Conservation (phyloP, 2,797 vertebrate species). For the Smutsia temminckii region DNA sequence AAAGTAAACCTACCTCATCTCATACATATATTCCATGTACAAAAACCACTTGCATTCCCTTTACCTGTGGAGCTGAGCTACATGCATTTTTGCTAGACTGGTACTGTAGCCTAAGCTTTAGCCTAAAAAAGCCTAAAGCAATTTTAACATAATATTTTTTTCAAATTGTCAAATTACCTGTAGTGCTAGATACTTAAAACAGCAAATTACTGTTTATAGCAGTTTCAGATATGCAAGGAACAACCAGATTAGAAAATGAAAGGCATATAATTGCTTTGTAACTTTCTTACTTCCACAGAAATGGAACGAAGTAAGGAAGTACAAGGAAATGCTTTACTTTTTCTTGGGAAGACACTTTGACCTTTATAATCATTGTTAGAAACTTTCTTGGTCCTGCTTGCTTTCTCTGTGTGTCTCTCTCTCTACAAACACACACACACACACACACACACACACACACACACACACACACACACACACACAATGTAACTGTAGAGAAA, state of each 20-base stretch:
- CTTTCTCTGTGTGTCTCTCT: background rate
- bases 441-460: background rate
- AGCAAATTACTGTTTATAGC: background rate
- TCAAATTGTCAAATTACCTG: background rate
- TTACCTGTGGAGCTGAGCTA: background rate
- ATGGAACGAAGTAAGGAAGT: background rate
- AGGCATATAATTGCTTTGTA: background rate
- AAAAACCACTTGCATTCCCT: background rate
- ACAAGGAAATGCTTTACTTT: background rate
- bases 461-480: too few relatives aligned
- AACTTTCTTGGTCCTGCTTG: background rate
- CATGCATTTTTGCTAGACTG: background rate
- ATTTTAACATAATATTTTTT: background rate
- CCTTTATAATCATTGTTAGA: background rate
- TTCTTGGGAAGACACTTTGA: background rate
- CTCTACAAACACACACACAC: too few relatives aligned
- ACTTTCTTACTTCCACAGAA: background rate
- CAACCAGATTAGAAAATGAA: background rate
- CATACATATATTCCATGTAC: background rate
- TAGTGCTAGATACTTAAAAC: background rate
- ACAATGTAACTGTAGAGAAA: background rate
- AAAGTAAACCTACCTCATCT: background rate
- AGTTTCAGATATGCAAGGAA: background rate
- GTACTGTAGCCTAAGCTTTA: background rate
- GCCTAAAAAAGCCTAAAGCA: slow-evolving; percentile 21